phyloP scores from a whole-genome alignment of 1,140 invertebrate species.

The Lanistes nyassanus region DNA sequence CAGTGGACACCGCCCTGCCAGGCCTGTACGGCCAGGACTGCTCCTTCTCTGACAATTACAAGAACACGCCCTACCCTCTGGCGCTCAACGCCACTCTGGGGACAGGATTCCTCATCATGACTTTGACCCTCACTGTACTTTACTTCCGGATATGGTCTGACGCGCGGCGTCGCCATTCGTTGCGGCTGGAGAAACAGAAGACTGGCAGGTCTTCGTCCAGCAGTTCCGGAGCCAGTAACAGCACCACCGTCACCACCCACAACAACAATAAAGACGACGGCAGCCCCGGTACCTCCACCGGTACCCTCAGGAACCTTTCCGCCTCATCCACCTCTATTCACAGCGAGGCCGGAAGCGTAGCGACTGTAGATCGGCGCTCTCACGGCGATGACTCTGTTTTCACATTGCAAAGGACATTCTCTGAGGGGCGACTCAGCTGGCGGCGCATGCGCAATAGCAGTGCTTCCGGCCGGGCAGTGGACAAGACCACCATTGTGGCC shows the following conservation, averaged over 20 bases:
- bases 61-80: conserved; percentile 29
- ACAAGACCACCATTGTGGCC: conserved; percentile 37
- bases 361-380: not conserved
- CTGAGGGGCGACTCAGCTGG: not conserved
- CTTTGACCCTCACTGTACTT: conserved; percentile 33
- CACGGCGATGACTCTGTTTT: not conserved
- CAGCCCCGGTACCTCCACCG: not conserved
- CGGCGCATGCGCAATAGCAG: not conserved
- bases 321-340: not conserved
- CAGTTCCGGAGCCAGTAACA: not conserved
- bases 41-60: conserved; percentile 38
- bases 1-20: not conserved
- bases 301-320: not conserved
- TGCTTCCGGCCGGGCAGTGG: not conserved
- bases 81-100: conserved; percentile 40
- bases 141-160: conserved; percentile 45
- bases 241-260: not conserved
- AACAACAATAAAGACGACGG: not conserved
- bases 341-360: not conserved
- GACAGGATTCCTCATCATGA: conserved; percentile 36
- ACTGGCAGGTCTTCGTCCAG: not conserved
- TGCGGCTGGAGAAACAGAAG: not conserved
- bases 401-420: not conserved
- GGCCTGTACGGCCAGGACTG: conserved; percentile 44
- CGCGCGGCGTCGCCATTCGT: conserved; percentile 15